phyloP scores from a whole-genome alignment of 2,888 invertebrate genomes.

The Drosophila hamatofila region DNA sequence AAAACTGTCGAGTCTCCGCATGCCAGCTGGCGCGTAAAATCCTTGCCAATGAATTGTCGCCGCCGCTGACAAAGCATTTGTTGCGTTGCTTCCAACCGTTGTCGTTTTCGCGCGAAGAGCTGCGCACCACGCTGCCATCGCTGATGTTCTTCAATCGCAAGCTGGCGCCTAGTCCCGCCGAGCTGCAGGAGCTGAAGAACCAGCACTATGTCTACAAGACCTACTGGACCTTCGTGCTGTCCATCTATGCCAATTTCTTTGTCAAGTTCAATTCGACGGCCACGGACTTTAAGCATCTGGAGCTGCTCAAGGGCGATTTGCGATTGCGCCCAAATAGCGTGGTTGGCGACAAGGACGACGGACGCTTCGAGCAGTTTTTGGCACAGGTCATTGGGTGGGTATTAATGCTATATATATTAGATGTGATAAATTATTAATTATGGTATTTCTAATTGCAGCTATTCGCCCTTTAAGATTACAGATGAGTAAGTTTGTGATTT shows the following conservation, averaged over 20 bases:
- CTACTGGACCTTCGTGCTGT: conserved; percentile 84
- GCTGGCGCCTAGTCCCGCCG: conserved; percentile 81
- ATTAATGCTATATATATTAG: neutral
- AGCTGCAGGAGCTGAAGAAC: conserved; percentile 79
- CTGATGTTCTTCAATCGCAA: conserved; percentile 84
- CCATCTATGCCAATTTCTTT: conserved; percentile 84
- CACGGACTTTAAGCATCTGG: conserved; percentile 78
- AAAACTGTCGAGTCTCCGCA: conserved; percentile 81
- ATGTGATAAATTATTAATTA: neutral
- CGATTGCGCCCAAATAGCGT: conserved; percentile 77
- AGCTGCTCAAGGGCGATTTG: conserved; percentile 82
- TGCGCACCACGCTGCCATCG: conserved; percentile 82
- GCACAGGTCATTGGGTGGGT: conserved; percentile 75
- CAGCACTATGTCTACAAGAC: conserved; percentile 84
- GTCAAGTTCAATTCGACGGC: conserved; percentile 79
- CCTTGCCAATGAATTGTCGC: conserved; percentile 83
- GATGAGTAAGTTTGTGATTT: conserved; percentile 74
- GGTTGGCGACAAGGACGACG: conserved; percentile 81
- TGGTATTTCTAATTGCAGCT: conserved; percentile 49
- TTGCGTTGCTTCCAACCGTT: conserved; percentile 84
- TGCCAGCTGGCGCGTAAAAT: conserved; percentile 84
- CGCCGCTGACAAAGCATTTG: conserved; percentile 83
- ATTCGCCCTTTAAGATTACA: conserved; percentile 79
- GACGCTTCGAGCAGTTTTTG: conserved; percentile 83
- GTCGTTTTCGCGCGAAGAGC: conserved; percentile 82